Conservation (phyloP, 2,113 vertebrate genomes). For the Anser cygnoides region DNA sequence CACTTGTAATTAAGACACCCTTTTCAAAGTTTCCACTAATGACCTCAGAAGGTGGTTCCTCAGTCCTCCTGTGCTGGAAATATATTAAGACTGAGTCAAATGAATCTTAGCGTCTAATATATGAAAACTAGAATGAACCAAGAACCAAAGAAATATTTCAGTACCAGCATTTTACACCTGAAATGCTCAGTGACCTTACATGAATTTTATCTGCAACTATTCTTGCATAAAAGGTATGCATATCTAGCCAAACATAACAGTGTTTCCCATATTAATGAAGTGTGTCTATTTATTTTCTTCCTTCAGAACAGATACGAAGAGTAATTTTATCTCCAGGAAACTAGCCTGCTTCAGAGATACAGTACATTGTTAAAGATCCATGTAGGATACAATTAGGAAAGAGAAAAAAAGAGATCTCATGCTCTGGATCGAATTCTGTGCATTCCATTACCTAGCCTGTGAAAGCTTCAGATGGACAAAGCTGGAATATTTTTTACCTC, state of each 20-base stretch:
- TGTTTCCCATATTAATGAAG: neutral
- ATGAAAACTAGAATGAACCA: neutral
- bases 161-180: neutral
- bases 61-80: neutral
- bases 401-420: neutral
- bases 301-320: neutral
- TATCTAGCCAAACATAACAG: neutral
- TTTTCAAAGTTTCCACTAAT: neutral
- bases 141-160: neutral
- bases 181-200: neutral
- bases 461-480: neutral
- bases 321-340: slow-evolving; percentile 6
- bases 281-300: neutral
- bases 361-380: neutral
- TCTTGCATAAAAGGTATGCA: neutral
- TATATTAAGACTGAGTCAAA: neutral
- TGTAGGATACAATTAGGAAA: neutral
- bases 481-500: neutral
- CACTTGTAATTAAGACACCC: neutral
- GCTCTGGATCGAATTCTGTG: neutral
- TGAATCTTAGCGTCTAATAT: neutral
- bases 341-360: neutral
- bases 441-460: neutral
- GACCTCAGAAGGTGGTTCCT: neutral
- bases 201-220: neutral